phyloP scores from a whole-genome alignment of 2,113 vertebrate species.

The Phrynosoma blainvillii region DNA sequence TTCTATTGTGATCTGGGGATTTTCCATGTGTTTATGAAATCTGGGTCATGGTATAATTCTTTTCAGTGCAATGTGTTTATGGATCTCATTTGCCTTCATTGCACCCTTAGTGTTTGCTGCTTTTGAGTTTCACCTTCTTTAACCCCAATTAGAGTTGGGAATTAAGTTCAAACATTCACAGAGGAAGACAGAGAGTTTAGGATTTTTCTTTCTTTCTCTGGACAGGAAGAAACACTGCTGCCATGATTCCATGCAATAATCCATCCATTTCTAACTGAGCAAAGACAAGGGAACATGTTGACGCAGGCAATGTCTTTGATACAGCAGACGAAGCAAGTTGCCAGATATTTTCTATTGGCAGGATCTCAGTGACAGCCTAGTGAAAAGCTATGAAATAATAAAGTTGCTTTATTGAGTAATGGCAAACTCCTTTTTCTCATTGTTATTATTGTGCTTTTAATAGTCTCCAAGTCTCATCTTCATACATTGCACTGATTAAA shows the following conservation, averaged over 20 bases:
- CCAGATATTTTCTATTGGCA: constrained; percentile 19
- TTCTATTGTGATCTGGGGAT: not conserved
- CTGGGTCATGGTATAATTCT: constrained; percentile 39
- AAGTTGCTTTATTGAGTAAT: not conserved
- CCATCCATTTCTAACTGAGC: not conserved
- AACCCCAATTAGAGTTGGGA: constrained; percentile 26
- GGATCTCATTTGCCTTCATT: constrained; percentile 31
- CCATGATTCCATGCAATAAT: not conserved
- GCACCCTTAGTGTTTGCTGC: not conserved
- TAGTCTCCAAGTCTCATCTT: not conserved
- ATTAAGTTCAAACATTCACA: constrained; percentile 33
- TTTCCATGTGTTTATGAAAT: constrained; percentile 55
- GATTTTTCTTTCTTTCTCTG: constrained; percentile 1
- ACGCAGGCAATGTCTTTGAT: constrained; percentile 13
- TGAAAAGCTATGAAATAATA: not conserved
- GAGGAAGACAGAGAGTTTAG: constrained; percentile 31
- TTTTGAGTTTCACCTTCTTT: constrained; percentile 36
- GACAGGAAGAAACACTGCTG: constrained; percentile 32
- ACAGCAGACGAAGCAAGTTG: constrained; percentile 4
- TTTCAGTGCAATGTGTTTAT: constrained; percentile 23
- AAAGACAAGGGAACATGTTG: not conserved
- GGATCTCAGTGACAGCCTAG: not conserved
- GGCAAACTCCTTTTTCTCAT: constrained; percentile 18
- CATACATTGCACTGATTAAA: constrained; percentile 2
- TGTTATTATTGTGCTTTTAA: not conserved